phyloP scores from a whole-genome alignment of 2,888 invertebrate genomes.

The Lapara coniferarum region DNA sequence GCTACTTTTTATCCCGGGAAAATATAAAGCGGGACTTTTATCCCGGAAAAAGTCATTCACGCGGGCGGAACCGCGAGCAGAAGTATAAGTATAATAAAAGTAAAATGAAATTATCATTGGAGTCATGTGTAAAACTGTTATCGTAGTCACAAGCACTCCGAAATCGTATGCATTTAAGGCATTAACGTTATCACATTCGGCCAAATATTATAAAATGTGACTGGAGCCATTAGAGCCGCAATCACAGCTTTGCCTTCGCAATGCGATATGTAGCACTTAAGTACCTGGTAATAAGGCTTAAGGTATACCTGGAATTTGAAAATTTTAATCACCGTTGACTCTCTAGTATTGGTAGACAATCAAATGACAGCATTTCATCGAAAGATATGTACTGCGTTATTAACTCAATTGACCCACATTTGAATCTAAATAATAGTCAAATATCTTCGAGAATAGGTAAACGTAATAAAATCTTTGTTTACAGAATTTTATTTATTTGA shows the following conservation, averaged over 20 bases:
- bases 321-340: no score
- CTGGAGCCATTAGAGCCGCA: background rate
- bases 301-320: no score
- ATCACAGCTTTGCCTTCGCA: background rate
- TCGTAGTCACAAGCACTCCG: background rate
- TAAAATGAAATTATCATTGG: background rate
- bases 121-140: background rate
- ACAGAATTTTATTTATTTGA: conserved; percentile 2
- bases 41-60: no score
- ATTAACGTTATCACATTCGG: background rate
- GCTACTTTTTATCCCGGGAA: no score
- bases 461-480: conserved; percentile 1
- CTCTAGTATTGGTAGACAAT: no score
- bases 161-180: background rate
- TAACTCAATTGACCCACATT: background rate
- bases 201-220: background rate
- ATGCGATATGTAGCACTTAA: no score
- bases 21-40: no score
- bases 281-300: no score
- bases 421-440: background rate
- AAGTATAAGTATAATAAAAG: background rate
- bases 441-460: background rate
- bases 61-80: no score
- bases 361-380: no score
- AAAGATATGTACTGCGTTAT: no score